Evolutionary conservation across 2,888 invertebrate species (phyloP), one percentile per base, ranked within the genome.

Genomic region (Oxycera nigricornis): DNA sequence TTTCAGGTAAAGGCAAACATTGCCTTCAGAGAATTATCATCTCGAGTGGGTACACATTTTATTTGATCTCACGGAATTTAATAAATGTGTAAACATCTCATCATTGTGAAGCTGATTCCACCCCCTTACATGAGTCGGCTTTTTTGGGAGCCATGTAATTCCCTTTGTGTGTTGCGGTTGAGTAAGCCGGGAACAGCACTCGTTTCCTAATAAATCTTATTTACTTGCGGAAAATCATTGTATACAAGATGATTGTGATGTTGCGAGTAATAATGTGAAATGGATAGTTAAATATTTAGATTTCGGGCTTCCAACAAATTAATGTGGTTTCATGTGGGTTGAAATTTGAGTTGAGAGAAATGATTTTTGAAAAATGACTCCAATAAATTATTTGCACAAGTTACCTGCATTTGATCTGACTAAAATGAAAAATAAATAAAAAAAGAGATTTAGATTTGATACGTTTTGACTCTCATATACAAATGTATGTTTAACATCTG

Each of bases 61-160:
- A n/a, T 59, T 59, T 59, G 26, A 59, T 30, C 30, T n/a, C 30
- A 11, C 30, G 59, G 30, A 59, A 59, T 59, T 59, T 59, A 59
- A 59, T 59, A 59, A 59, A 59, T 59, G 24, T 59, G 59, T 28
- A 59, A 59, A 28, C 22, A 55, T 59, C 59, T 28, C 59, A 59
- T 59, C 30, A 59, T 59, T 59, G 28, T 30, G 52, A 24, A 11
- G 24, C 11, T 55, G n/a, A 35, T 35, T n/a, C 11, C 46, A 46
- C 11, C 3, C 14, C n/a, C 14, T 46, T 35, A 35, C 11, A 35
- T 35, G 35, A 35, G 11, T 11, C 11, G n/a, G n/a, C n/a, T n/a
- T n/a, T n/a, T n/a, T n/a, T n/a, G n/a, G n/a, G n/a, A n/a, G n/a
- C n/a, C n/a, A n/a, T n/a, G n/a, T n/a, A n/a, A n/a, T n/a, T 35